Evolutionary conservation across 2,797 vertebrate genomes (phyloP), one percentile per base, ranked within the genome.

Genomic region (Etheostoma nigrum): DNA sequence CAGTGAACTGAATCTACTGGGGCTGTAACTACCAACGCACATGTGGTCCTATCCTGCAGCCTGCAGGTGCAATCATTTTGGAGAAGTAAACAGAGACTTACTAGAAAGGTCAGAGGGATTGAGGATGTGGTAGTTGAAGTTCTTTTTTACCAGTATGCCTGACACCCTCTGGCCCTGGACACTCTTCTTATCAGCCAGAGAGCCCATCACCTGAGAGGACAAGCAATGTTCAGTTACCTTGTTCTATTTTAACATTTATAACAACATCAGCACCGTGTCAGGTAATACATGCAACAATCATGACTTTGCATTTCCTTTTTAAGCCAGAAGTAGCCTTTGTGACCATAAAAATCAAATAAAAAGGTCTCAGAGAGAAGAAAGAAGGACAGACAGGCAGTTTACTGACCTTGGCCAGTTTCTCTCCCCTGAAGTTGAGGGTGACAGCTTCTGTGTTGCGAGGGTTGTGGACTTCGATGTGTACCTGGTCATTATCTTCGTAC

Each of bases 101-200:
- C 98, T 98, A 33, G 98, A 98, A 23, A 99, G 95, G 84, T 99
- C 98, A 36, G 96, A 98, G 0, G 97, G 97, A 72, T 97, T 96
- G 83, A 99, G 97, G 83, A 99, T 99, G 90, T 99, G 98, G 89
- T 99, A 99, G 89, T 96, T 99, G 91, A 99, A 99, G 93, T 99
- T 99, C 88, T 98, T 97, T 87, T 99, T 99, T 88, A 99, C 98
- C 53, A 99, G 93, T 67, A 99, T 99, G 67, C 98, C 98, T 10
- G 98, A 99, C 81, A 99, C 97, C 57, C 97, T 95, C 84, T 99
- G 97, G 78, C 96, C 96, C 92, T 99, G 98, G 59, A 91, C 94
- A 86, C 96, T 96, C 88, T 97, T 99, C 90, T 97, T 97, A 92
- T 98, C 98, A 79, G 97, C 97, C 88, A 99, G 95, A 78, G 93